A percentile compares a stretch with the other conserved stretches of the same genome.
Evolutionary conservation across 2,113 vertebrate genomes (phyloP).

Genomic region (Corapipo altera): DNA sequence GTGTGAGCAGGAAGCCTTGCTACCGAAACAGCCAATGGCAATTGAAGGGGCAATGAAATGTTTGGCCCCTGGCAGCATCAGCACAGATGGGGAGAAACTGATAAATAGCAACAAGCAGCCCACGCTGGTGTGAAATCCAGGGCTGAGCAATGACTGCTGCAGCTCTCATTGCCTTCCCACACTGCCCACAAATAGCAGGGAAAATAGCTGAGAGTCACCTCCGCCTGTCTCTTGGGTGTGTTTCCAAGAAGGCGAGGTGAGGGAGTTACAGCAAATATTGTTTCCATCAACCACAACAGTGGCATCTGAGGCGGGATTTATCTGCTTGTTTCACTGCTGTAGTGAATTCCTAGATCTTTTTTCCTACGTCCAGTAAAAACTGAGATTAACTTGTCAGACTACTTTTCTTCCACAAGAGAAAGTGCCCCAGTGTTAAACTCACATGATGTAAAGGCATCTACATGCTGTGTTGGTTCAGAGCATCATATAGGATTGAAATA

Average conservation of each 20-base stretch:
- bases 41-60: neutral
- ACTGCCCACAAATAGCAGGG: neutral
- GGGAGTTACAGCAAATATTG: neutral
- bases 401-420: neutral
- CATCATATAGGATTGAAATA: neutral
- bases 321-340: neutral
- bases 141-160: neutral
- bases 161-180: neutral
- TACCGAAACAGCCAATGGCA: neutral
- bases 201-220: neutral
- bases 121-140: neutral
- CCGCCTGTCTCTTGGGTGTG: fast-evolving
- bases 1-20: neutral
- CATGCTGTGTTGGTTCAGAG: neutral
- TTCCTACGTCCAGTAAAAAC: neutral
- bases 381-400: neutral
- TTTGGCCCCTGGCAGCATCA: neutral
- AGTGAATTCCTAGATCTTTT: neutral
- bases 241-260: neutral
- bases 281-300: neutral
- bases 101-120: neutral
- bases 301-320: neutral
- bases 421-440: neutral
- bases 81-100: neutral
- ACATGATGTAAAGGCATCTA: neutral